Percentiles rank a stretch among this genome's conserved stretches.
phyloP scores from a whole-genome alignment of 1,140 invertebrate species.

The Lineus longissimus region DNA sequence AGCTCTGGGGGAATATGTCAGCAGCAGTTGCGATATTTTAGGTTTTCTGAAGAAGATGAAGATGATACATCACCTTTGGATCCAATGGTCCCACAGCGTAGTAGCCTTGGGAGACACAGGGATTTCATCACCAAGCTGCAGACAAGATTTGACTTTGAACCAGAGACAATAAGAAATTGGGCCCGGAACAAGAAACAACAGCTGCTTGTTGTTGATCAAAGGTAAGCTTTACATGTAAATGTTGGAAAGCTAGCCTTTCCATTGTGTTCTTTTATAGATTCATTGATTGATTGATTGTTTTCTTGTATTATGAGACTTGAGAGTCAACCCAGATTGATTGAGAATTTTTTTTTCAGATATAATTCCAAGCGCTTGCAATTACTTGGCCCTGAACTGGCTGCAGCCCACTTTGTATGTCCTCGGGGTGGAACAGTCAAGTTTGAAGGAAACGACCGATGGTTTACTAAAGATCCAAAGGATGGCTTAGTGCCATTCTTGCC shows the following conservation, averaged over 20 bases:
- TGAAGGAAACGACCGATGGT: conserved; percentile 54
- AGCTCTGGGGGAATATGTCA: no score
- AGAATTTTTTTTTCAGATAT: conserved; percentile 43
- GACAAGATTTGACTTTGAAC: conserved; percentile 16
- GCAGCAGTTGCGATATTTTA: no score
- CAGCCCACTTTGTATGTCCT: conserved; percentile 68
- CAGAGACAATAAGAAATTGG: conserved; percentile 11
- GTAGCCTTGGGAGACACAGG: conserved; percentile 2
- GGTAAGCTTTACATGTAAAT: conserved; percentile 10
- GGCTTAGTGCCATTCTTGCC: conserved; percentile 59
- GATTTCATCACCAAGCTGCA: conserved; percentile 18
- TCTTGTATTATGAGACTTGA: not conserved
- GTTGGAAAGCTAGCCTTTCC: no score
- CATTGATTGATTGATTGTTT: not conserved
- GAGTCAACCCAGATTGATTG: not conserved
- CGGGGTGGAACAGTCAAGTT: conserved; percentile 69
- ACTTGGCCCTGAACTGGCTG: conserved; percentile 68
- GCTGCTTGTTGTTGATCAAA: conserved; percentile 12
- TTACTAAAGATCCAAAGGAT: conserved; percentile 30
- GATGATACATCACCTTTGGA: no score
- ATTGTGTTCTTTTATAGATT: no score
- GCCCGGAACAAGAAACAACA: conserved; percentile 13
- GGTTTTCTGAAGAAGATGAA: no score
- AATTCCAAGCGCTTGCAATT: conserved; percentile 47
- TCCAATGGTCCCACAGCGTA: no score